Percentiles rank a stretch among this genome's conserved stretches.
Conservation (phyloP, 2,797 vertebrate species). For the Crenuchus spilurus region DNA sequence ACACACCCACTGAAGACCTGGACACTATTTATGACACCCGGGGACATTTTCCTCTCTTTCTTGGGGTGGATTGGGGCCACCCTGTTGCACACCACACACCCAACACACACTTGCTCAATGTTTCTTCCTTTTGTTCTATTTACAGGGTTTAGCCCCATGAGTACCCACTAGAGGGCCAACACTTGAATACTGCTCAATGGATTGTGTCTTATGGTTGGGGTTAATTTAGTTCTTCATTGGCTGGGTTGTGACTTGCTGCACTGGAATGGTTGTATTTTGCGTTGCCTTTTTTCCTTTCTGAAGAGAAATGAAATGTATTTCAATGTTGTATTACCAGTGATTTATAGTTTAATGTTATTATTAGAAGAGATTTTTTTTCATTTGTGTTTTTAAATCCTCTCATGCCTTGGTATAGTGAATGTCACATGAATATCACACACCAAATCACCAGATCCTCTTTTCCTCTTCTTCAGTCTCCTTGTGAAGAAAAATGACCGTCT, state of each 20-base stretch:
- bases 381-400: slow-evolving; percentile 34
- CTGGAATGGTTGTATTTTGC: slow-evolving; percentile 60
- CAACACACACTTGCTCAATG: slow-evolving; percentile 4
- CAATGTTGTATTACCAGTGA: slow-evolving; percentile 51
- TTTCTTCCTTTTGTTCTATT: slow-evolving; percentile 39
- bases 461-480: not conserved
- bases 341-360: slow-evolving; percentile 55
- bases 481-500: slow-evolving; percentile 11
- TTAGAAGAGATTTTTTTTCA: slow-evolving; percentile 41
- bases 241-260: slow-evolving; percentile 60
- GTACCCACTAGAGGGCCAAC: slow-evolving; percentile 57
- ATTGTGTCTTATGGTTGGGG: slow-evolving; percentile 47
- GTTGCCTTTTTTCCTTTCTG: slow-evolving; percentile 49
- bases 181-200: slow-evolving; percentile 54
- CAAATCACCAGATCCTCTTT: not conserved
- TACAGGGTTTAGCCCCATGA: slow-evolving; percentile 19
- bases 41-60: slow-evolving; percentile 14
- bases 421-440: slow-evolving; percentile 35
- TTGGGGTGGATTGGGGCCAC: slow-evolving; percentile 11
- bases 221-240: slow-evolving; percentile 48
- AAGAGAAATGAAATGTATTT: slow-evolving; percentile 60
- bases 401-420: slow-evolving; percentile 49
- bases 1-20: slow-evolving; percentile 44
- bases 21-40: slow-evolving; percentile 10
- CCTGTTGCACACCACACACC: slow-evolving; percentile 17